Evolutionary conservation across 2,113 vertebrate genomes (phyloP), one percentile per base, ranked within the genome.

Genomic region (Psittacus erithacus): DNA sequence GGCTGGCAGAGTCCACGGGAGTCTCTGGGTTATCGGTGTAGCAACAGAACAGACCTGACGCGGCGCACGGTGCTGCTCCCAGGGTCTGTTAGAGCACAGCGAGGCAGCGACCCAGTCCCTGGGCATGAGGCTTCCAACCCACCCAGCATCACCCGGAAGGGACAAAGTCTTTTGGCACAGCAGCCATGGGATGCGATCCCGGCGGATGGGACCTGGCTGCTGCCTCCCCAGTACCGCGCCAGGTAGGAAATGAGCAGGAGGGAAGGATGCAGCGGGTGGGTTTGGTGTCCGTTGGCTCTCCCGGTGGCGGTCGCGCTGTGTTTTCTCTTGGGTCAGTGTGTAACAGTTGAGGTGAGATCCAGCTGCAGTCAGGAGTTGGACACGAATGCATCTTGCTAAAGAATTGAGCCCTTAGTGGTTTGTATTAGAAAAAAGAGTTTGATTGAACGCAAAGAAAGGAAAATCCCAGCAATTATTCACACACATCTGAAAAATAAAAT

Each of bases 381-480:
- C 98, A 97, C 86, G 70, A 96, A 97, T 9, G 88, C 96, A 96
- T 96, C 97, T 97, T 96, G 96, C 96, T 97, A 96, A 97, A 97
- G 94, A 94, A 97, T 98, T 98, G 98, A 98, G 98, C 98, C 98
- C 98, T 98, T 98, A 98, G 97, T 98, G 97, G 96, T 98, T 97
- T 97, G 7, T 96, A 86, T 97, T 97, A 97, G 70, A 97, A 97
- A 97, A 96, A 96, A 93, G 95, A 97, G 94, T 96, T 95, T 94
- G 92, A 91, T 15, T 88, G 96, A 97, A 96, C 92, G 95, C 55
- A n/a, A 59, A 59, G 33, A 96, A 98, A 59, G 20, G 22, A n/a
- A 59, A 59, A 59, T 59, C 97, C 97, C 97, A 98, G 97, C 95
- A 96, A 69, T 93, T 96, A 94, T 97, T 98, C 97, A 98, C 97